Conservation (phyloP, 2,113 vertebrate genomes). For the Redunca redunca region DNA sequence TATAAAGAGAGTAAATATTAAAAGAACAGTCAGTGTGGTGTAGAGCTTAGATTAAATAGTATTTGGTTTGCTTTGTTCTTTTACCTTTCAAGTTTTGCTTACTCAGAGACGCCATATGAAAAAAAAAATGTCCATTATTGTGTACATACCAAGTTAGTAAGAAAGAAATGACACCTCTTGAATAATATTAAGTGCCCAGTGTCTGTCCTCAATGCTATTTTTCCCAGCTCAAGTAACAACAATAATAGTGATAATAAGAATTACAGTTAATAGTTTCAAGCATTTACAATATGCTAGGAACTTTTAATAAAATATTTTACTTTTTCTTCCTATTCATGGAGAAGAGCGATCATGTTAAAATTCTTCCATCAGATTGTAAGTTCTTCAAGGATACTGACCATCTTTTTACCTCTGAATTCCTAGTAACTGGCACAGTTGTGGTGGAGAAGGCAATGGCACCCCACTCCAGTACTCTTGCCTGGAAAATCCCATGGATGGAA, state of each 20-base stretch:
- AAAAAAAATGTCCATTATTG: constrained; percentile 21
- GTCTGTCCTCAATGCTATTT: background rate
- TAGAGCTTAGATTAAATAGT: constrained; percentile 33
- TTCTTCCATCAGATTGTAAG: background rate
- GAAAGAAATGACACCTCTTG: background rate
- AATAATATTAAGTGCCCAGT: background rate
- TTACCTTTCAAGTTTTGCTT: constrained; percentile 52
- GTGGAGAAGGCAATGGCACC: too few relatives aligned
- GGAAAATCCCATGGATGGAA: too few relatives aligned
- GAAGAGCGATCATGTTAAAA: background rate
- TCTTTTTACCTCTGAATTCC: background rate
- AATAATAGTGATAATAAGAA: background rate
- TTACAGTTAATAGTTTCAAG: background rate
- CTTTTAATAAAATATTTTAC: background rate
- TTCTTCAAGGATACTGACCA: background rate
- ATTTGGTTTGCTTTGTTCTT: constrained; percentile 62
- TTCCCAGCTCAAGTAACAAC: background rate
- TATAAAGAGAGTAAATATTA: constrained; percentile 63
- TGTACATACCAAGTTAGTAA: background rate
- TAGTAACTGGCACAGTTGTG: background rate
- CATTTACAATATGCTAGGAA: background rate
- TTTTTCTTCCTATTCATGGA: background rate
- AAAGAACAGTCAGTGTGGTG: constrained; percentile 18
- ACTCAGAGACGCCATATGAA: background rate
- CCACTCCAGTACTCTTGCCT: too few relatives aligned